A percentile compares a stretch with the other conserved stretches of the same genome.
Conservation (phyloP, 2,797 vertebrate species). For the Acridotheres tristis region DNA sequence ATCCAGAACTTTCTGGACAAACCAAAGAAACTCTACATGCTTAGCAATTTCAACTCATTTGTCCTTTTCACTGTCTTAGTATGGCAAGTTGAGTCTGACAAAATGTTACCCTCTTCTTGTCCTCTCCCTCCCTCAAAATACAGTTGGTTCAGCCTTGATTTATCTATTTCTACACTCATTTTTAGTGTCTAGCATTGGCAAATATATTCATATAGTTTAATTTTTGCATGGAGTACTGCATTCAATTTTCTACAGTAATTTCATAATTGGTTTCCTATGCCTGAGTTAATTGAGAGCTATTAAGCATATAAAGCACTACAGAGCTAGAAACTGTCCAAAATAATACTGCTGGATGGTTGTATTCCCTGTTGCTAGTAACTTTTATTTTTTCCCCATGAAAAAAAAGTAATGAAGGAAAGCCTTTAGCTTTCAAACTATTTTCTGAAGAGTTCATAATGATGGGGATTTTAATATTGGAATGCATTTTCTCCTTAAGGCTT, state of each 20-base stretch:
- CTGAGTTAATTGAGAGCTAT: background rate
- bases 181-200: background rate
- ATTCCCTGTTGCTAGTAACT: background rate
- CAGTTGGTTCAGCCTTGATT: background rate
- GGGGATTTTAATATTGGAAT: background rate
- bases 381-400: fast-evolving
- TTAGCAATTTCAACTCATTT: background rate
- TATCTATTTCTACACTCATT: background rate
- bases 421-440: background rate
- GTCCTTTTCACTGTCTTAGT: background rate
- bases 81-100: background rate
- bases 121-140: background rate
- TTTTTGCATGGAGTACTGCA: background rate
- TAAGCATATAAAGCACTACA: background rate
- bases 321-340: background rate
- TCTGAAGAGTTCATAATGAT: background rate
- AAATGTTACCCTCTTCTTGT: background rate
- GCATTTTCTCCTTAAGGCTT: background rate
- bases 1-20: background rate
- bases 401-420: background rate
- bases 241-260: background rate
- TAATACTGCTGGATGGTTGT: background rate
- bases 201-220: background rate
- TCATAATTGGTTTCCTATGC: background rate
- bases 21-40: background rate